A percentile compares a stretch with the other conserved stretches of the same genome.
Evolutionary conservation across 2,113 vertebrate species (phyloP).

Genomic region (Plestiodon gilberti): DNA sequence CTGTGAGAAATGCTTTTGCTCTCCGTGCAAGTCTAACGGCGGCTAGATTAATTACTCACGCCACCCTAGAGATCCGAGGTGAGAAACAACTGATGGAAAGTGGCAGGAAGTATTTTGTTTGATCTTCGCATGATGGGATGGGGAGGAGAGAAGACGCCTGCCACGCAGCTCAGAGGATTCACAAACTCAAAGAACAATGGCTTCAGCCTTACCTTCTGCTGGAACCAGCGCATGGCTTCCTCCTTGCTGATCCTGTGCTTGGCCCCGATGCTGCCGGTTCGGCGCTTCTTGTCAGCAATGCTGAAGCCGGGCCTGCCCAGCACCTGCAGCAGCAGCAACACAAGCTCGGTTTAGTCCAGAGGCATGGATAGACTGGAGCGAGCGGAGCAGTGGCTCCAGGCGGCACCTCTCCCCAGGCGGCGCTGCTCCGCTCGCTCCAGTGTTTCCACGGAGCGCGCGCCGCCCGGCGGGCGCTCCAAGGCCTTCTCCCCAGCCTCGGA

Average conservation of each 20-base stretch:
- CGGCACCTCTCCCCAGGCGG: too few relatives aligned
- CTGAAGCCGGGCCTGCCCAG: slow-evolving; percentile 97
- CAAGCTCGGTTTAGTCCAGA: background rate
- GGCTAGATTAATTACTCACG: background rate
- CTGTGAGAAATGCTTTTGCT: background rate
- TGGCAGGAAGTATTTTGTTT: background rate
- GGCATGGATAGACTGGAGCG: too few relatives aligned
- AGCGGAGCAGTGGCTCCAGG: too few relatives aligned
- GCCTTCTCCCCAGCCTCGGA: too few relatives aligned
- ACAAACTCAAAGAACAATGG: rapidly evolving
- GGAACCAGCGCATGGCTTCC: slow-evolving; percentile 99
- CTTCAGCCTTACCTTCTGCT: slow-evolving; percentile 88
- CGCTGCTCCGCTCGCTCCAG: too few relatives aligned
- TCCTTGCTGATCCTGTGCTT: slow-evolving; percentile 98
- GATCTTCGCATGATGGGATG: background rate
- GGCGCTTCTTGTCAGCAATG: slow-evolving; percentile 98
- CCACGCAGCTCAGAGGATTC: background rate
- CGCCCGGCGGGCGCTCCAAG: too few relatives aligned
- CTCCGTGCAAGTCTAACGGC: background rate
- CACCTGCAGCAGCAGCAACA: slow-evolving; percentile 79
- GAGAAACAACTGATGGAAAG: background rate
- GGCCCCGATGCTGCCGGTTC: slow-evolving; percentile 93
- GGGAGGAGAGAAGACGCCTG: too few relatives aligned
- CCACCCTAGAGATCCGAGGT: background rate
- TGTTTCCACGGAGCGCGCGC: too few relatives aligned